Evolutionary conservation across 2,113 vertebrate genomes (phyloP).

Genomic region (Phalacrocorax pelagicus): DNA sequence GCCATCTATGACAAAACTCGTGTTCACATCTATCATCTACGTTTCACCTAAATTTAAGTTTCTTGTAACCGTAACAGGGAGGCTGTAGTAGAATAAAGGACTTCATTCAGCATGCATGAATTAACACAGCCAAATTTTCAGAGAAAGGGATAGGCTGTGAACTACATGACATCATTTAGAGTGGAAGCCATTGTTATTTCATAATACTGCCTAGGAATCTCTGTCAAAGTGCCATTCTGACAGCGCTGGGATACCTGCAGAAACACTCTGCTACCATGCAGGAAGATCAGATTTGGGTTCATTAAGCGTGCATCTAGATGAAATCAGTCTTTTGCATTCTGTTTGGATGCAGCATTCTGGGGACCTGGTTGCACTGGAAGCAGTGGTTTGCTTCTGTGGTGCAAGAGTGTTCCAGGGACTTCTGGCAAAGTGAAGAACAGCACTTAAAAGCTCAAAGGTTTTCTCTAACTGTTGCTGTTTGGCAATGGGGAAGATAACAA

Average conservation of each 20-base stretch:
- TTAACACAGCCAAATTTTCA: not conserved
- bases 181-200: not conserved
- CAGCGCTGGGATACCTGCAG: not conserved
- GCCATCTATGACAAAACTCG: not conserved
- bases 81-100: not conserved
- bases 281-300: not conserved
- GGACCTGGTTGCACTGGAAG: not conserved
- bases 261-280: not conserved
- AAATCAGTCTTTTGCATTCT: not conserved
- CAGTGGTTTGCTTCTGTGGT: not conserved
- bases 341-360: not conserved
- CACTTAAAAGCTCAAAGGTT: not conserved
- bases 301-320: not conserved
- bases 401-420: too few species aligned
- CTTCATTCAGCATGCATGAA: not conserved
- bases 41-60: not conserved
- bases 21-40: not conserved
- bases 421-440: not conserved
- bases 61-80: not conserved
- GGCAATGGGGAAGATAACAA: not conserved
- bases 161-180: not conserved
- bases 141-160: not conserved
- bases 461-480: not conserved
- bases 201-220: not conserved
- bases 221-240: too few species aligned